Evolutionary conservation across 2,113 vertebrate species (phyloP), one percentile per base, ranked within the genome.

Genomic region (Callorhinus ursinus): DNA sequence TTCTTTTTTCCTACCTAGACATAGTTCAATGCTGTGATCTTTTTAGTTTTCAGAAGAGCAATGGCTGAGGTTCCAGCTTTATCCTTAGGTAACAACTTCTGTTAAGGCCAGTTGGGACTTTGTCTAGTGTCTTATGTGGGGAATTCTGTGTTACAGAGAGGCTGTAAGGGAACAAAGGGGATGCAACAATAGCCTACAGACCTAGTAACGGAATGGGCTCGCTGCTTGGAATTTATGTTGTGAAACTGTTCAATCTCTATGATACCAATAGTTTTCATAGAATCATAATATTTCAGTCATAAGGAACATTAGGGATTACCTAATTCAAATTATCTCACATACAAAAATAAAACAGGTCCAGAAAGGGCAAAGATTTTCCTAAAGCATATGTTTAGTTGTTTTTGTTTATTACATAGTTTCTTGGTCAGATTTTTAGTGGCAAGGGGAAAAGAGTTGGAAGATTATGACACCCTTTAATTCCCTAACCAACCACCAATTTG

Each of bases 21-120:
- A 88, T 93, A 97, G 83, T 93, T 97, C 96, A 93, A 92, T 3
- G 79, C 96, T 96, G 93, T 57, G 72, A 96, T 76, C 77, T 95
- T 96, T 96, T 93, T 77, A 89, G 72, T 42, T 95, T 93, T 93
- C 83, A 96, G 93, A 97, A 96, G 82, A 93, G 82, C 76, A 97
- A 95, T 2, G 69, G 93, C 63, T 97, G 90, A 93, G 87, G 95
- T 96, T 96, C 90, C 90, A 95, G 57, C 57, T 97, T 97, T 96
- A 95, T 96, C 87, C 57, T 97, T 92, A 93, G 79, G 72, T 86
- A 96, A 91, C 57, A 93, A 71, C 77, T 91, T 42, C 71, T n/a
- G 91, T 93, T 97, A 86, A 93, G 79, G 51, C 49, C 87, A 84
- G 39, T 91, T 95, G 87, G 87, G 71, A 81, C 55, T 80, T 81